Conservation (phyloP, 2,113 vertebrate genomes). For the Cephalopholis sonnerati region DNA sequence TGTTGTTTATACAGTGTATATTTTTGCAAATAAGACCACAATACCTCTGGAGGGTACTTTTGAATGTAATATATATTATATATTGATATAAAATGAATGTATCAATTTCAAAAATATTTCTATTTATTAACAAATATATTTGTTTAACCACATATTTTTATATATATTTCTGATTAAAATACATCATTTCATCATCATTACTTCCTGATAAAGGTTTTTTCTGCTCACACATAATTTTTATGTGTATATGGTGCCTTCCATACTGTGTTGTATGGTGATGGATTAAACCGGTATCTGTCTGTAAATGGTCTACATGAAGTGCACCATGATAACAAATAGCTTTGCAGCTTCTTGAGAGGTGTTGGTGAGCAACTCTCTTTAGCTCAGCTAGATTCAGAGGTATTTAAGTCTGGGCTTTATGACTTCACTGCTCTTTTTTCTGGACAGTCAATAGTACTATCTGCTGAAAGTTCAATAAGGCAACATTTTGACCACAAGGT, state of each 20-base stretch:
- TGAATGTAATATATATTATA: too few relatives aligned
- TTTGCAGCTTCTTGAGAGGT: neutral
- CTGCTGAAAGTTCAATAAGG: neutral
- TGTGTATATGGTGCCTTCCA: neutral
- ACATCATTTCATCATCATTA: neutral
- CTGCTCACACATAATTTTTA: neutral
- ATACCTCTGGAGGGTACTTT: neutral
- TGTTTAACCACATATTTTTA: constrained; percentile 1
- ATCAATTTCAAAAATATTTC: neutral
- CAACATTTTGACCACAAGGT: neutral
- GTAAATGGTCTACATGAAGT: neutral
- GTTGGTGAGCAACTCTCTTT: neutral
- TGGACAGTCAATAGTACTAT: neutral
- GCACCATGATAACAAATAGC: neutral
- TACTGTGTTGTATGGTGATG: neutral
- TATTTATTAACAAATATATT: neutral
- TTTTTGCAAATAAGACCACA: neutral
- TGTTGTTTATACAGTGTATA: neutral
- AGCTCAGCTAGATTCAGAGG: neutral
- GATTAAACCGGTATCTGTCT: too few relatives aligned
- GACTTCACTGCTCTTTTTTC: neutral
- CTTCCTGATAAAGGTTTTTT: neutral
- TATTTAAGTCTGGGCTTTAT: neutral
- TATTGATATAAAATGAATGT: neutral
- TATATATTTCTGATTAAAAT: constrained; percentile 31